These are phyloP conservation scores for Amblyteles armatorius DNA, from an alignment of 2,888 invertebrate genomes.

Conservation along the genomic window DNA sequence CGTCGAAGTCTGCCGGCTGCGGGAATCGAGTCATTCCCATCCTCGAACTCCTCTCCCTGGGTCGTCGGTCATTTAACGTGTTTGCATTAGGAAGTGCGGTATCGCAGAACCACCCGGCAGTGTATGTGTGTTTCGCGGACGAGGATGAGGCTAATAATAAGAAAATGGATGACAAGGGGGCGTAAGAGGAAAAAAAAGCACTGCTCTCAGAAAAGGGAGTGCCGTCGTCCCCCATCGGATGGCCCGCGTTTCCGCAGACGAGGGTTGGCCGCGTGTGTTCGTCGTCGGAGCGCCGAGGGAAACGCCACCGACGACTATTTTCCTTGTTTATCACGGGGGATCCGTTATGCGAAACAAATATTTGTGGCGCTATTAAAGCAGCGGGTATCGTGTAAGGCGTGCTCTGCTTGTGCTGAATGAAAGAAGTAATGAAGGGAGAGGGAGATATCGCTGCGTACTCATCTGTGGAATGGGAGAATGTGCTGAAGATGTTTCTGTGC, in stretches of 20 bases:
- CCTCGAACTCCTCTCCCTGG: background rate
- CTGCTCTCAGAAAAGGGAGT: slow-evolving; percentile 17
- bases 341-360: slow-evolving; percentile 64
- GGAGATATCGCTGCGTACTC: slow-evolving; percentile 36
- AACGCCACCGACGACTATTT: slow-evolving; percentile 42
- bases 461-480: slow-evolving; percentile 36
- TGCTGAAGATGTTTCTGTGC: slow-evolving; percentile 30
- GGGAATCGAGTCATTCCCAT: slow-evolving; percentile 23
- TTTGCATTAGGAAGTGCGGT: slow-evolving; percentile 53
- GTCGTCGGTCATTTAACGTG: slow-evolving; percentile 56
- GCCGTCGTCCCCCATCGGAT: slow-evolving; percentile 22
- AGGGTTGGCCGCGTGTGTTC: slow-evolving; percentile 29
- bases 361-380: slow-evolving; percentile 60
- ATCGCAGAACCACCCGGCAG: slow-evolving; percentile 7
- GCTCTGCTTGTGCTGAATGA: background rate
- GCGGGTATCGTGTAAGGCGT: slow-evolving; percentile 25
- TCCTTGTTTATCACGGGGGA: slow-evolving; percentile 58
- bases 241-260: slow-evolving; percentile 32
- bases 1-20: slow-evolving; percentile 10
- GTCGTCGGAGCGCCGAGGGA: background rate
- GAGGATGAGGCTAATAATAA: slow-evolving; percentile 47
- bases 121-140: slow-evolving; percentile 14
- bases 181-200: slow-evolving; percentile 29
- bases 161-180: slow-evolving; percentile 51
- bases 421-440: background rate